Percentiles rank a stretch among this genome's conserved stretches.
Evolutionary conservation across 1,140 invertebrate species (phyloP).

Genomic region (Apocrypta bakeri): DNA sequence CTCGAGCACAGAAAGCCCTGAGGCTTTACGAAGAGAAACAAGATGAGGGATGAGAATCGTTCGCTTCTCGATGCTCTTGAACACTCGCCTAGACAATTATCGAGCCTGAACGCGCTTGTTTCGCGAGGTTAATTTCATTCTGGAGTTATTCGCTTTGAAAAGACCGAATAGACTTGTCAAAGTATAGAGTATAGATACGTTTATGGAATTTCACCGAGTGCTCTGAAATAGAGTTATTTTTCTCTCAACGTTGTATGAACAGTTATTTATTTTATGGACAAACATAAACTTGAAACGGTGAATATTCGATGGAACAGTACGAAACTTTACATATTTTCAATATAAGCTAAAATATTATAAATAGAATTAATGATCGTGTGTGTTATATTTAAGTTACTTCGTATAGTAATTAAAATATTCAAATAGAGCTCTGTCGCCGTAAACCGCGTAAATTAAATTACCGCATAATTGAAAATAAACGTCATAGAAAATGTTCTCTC

Average conservation of each 20-base stretch:
- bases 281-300: too few relatives aligned
- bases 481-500: neutral
- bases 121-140: neutral
- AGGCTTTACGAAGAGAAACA: neutral
- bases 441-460: neutral
- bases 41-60: slow-evolving; percentile 1
- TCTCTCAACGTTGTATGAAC: too few relatives aligned
- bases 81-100: slow-evolving; percentile 23
- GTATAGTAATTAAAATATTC: neutral
- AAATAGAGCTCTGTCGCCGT: neutral
- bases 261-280: too few relatives aligned
- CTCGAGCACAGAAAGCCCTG: neutral
- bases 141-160: neutral
- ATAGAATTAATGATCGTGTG: too few relatives aligned
- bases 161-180: neutral
- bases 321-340: too few relatives aligned
- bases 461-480: neutral
- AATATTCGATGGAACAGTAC: too few relatives aligned
- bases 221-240: too few relatives aligned
- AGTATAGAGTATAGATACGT: too few relatives aligned
- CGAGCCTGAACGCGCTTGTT: neutral
- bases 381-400: neutral
- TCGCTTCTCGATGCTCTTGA: neutral
- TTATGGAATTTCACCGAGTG: too few relatives aligned
- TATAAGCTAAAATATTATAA: too few relatives aligned